Conservation (phyloP, 2,888 invertebrate species). For the Sminthurinus aureus region DNA sequence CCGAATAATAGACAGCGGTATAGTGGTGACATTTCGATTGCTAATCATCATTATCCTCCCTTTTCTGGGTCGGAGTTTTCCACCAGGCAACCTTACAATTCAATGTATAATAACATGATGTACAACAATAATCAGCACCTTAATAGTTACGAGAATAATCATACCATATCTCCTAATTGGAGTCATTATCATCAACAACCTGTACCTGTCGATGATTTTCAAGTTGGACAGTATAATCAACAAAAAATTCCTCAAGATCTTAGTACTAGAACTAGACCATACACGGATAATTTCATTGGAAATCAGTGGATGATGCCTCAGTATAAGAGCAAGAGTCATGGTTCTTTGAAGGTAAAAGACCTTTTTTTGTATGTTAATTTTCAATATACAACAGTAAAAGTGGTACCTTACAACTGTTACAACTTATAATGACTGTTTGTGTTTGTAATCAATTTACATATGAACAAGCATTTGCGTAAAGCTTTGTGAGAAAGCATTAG, state of each 20-base stretch:
- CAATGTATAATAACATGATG: not conserved
- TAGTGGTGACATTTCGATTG: not conserved
- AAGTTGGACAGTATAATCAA: not conserved
- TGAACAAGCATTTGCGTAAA: no score
- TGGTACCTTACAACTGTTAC: no score
- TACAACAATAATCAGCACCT: conserved; percentile 1
- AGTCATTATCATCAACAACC: conserved; percentile 18
- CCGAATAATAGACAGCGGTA: not conserved
- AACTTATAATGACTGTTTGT: no score
- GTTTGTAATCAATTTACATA: no score
- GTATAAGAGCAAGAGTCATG: conserved; percentile 49
- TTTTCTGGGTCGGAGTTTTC: not conserved
- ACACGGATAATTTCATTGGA: not conserved
- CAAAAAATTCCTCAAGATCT: conserved; percentile 12
- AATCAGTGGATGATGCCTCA: conserved; percentile 43
- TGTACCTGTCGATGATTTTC: not conserved
- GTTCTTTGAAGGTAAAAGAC: conserved; percentile 55
- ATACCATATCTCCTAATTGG: conserved; percentile 8
- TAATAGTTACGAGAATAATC: conserved; percentile 14
- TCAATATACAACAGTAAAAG: no score
- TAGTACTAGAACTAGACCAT: conserved; percentile 1
- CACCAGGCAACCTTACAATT: conserved; percentile 5
- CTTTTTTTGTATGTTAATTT: no score
- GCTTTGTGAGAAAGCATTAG: no score
- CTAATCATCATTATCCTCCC: not conserved